Base-by-base conservation (phyloP, 2,888 invertebrate species). In the Stenolophus ochropezus region DNA sequence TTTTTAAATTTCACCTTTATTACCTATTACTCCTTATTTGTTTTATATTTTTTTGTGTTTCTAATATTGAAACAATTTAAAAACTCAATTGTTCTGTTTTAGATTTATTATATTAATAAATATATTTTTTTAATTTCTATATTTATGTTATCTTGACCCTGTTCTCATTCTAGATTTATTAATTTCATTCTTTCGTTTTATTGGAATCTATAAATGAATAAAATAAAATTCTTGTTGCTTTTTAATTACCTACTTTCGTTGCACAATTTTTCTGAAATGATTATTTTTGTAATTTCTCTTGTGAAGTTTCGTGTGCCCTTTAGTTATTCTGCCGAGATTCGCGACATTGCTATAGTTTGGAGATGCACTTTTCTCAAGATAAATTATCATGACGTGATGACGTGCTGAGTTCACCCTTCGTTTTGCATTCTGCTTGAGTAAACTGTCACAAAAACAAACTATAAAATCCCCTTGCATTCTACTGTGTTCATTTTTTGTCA, bases 331-430 rank as follows among this genome's bases (percentile, higher is more conserved):
- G 23, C 0, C 14, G 65, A 21, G n/a, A 58, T 58, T n/a, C 58
- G 58, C 58, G 23, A 18, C 51, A 51, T 18, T 51, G 51, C 21
- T 56, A 20, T 20, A 18, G 56, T 21, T 11, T 18, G 8, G 65
- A 21, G 33, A 14, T 65, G 65, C 65, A 65, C 65, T 65, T 16
- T 27, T 65, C 65, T 65, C 27, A 27, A 65, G 65, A 65, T 65
- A 65, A 65, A 65, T 65, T 65, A 65, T 65, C 65, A 27, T 65
- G 65, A 25, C 65, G 65, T 65, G 65, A 65, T 27, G 65, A 65
- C 65, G 65, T 65, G 65, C 65, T 23, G 23, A 4, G 16, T 65
- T 11, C 65, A 11, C 65, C 21, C 23, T 65, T 20, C 65, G 14
- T 16, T 65, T 21, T 25, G 33, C 65, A 65, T 25, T n/a, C 14